A percentile compares a stretch with the other conserved stretches of the same genome.
Conservation (phyloP, 1,140 invertebrate species). For the Rhopalosiphum padi region DNA sequence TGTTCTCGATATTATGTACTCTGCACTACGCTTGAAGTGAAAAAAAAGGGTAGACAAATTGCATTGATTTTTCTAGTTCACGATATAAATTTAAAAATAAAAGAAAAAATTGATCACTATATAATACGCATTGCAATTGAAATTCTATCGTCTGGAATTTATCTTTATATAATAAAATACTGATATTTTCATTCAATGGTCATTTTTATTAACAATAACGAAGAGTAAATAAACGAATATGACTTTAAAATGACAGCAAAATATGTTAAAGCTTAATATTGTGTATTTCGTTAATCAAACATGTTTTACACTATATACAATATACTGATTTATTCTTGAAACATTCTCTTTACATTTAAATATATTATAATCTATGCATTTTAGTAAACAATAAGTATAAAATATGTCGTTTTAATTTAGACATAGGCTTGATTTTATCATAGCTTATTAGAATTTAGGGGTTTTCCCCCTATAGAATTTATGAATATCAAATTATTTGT, state of each 20-base stretch:
- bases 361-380: background rate
- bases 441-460: background rate
- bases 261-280: background rate
- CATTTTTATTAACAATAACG: background rate
- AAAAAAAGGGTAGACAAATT: background rate
- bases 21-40: background rate
- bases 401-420: background rate
- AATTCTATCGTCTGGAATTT: background rate
- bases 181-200: background rate
- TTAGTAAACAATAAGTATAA: background rate
- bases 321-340: background rate
- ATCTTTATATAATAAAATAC: background rate
- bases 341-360: background rate
- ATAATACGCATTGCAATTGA: background rate
- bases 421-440: background rate
- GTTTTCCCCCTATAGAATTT: background rate
- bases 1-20: background rate
- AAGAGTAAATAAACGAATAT: background rate
- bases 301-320: background rate
- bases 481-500: background rate
- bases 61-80: background rate
- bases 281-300: background rate
- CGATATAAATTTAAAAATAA: background rate
- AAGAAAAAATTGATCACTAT: background rate
- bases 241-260: background rate